phyloP scores from a whole-genome alignment of 1,140 invertebrate genomes.

The Agrypnia vestita region DNA sequence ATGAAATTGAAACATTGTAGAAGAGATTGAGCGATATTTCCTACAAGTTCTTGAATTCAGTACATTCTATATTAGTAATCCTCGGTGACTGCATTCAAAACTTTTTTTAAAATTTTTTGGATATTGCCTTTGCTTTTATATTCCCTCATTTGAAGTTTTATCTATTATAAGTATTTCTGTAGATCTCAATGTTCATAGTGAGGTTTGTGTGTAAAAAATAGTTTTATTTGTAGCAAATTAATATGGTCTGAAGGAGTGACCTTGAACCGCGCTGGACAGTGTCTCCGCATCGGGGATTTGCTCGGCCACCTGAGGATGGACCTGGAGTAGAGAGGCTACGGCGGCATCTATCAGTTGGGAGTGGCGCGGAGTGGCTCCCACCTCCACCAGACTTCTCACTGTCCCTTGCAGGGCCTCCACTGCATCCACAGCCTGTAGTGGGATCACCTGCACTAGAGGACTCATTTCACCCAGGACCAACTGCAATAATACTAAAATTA shows the following conservation, averaged over 20 bases:
- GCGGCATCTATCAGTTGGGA: slow-evolving; percentile 40
- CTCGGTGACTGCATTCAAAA: too few relatives aligned
- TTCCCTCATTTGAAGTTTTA: too few relatives aligned
- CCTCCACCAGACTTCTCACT: slow-evolving; percentile 40
- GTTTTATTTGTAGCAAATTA: too few relatives aligned
- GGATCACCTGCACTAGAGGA: background rate
- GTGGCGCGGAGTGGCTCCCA: slow-evolving; percentile 1
- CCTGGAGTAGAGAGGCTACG: slow-evolving; percentile 44
- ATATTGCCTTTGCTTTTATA: too few relatives aligned
- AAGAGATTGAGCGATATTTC: too few relatives aligned
- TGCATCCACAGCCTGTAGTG: background rate
- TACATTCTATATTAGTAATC: too few relatives aligned
- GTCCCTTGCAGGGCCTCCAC: slow-evolving; percentile 16
- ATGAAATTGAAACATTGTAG: too few relatives aligned
- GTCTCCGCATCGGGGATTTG: background rate
- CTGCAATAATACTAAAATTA: slow-evolving; percentile 7
- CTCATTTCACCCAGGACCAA: slow-evolving; percentile 31
- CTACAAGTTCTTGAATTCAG: too few relatives aligned
- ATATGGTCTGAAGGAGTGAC: background rate
- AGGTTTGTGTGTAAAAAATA: too few relatives aligned
- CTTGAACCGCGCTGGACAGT: slow-evolving; percentile 6
- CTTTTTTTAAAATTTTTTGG: too few relatives aligned
- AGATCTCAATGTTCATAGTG: too few relatives aligned
- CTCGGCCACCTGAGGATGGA: slow-evolving; percentile 20
- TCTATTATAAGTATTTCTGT: too few relatives aligned